Evolutionary conservation across 2,113 vertebrate species (phyloP).

Genomic region (Rhynchomys soricoides): DNA sequence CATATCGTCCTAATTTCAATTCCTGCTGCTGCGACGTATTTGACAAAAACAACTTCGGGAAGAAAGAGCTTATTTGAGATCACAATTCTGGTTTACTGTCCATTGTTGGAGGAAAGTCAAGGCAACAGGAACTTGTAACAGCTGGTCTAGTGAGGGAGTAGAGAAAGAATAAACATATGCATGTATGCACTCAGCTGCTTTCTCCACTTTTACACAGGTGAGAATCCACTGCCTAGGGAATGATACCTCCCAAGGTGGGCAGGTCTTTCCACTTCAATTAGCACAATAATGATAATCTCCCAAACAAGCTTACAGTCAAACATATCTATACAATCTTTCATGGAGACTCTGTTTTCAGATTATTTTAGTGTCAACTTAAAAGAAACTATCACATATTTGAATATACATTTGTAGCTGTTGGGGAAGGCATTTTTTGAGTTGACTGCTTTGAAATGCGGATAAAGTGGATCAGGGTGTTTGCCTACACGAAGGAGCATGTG

Average conservation of each 20-base stretch:
- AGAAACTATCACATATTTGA: slow-evolving; percentile 43
- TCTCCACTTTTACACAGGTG: neutral
- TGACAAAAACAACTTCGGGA: neutral
- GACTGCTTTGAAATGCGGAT: slow-evolving; percentile 76
- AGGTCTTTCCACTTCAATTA: neutral
- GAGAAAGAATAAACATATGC: neutral
- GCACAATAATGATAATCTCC: neutral
- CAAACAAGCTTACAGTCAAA: neutral
- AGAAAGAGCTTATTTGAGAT: neutral
- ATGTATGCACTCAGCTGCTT: neutral
- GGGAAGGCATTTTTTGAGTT: slow-evolving; percentile 79
- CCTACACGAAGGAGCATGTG: slow-evolving; percentile 78
- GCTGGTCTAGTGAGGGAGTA: neutral
- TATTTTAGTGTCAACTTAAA: neutral
- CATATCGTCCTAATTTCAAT: neutral
- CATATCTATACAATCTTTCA: neutral
- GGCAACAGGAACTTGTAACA: neutral
- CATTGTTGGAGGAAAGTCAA: neutral
- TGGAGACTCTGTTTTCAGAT: neutral
- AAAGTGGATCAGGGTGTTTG: slow-evolving; percentile 72
- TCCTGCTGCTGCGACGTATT: no score
- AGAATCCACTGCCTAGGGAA: neutral
- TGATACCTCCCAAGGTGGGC: neutral
- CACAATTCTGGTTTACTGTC: neutral
- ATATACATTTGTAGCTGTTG: slow-evolving; percentile 71